Evolutionary conservation across 1,140 invertebrate genomes (phyloP).

Genomic region (Trissolcus basalis): DNA sequence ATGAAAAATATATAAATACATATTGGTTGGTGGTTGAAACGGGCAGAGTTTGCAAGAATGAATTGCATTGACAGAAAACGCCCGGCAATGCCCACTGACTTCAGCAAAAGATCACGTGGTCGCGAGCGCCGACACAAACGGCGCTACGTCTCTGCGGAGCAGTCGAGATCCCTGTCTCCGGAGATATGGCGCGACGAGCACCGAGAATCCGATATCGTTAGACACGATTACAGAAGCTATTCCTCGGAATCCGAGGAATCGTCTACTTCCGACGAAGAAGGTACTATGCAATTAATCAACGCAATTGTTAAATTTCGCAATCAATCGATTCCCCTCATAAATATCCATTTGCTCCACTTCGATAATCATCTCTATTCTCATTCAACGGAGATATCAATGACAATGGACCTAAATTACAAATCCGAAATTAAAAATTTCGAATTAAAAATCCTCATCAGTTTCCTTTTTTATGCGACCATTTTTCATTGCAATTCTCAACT

Average conservation of each 20-base stretch:
- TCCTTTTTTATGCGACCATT: too few relatives aligned
- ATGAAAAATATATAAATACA: conserved; percentile 15
- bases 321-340: not conserved
- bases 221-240: conserved; percentile 60
- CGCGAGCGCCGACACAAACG: conserved; percentile 42
- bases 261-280: conserved; percentile 75
- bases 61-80: conserved; percentile 66
- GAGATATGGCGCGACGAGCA: conserved; percentile 51
- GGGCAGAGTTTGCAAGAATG: conserved; percentile 19
- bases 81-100: conserved; percentile 68
- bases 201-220: conserved; percentile 56
- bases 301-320: conserved; percentile 11
- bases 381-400: not conserved
- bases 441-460: too few relatives aligned
- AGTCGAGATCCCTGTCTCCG: conserved; percentile 53
- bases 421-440: too few relatives aligned
- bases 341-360: not conserved
- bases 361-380: conserved; percentile 2
- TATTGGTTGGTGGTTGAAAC: conserved; percentile 34
- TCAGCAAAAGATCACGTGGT: conserved; percentile 60
- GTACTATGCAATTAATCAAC: conserved; percentile 59
- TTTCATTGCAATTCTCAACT: too few relatives aligned
- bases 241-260: conserved; percentile 73
- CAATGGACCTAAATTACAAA: too few relatives aligned
- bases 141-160: conserved; percentile 30